Base-by-base conservation (phyloP, 2,888 invertebrate species). In the Cheilosia impressa region DNA sequence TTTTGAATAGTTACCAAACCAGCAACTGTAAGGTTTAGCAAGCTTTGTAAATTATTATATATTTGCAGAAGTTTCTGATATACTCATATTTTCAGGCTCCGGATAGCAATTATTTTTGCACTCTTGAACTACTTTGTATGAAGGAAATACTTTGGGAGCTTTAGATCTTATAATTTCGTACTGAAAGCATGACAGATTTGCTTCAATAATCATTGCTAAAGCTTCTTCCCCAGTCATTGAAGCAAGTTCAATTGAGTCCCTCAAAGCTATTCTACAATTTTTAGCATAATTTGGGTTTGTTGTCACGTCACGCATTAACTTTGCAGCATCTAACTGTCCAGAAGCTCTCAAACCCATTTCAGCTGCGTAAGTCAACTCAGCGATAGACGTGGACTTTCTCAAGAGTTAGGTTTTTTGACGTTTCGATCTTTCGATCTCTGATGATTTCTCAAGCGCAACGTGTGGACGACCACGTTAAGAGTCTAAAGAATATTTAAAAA, bases 301-400 rank as follows among this genome's bases (percentile, higher is more conserved):
- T 10, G 41, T 41, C 15, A 41, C 15, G 13, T 41, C 13, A 13
- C 1, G 41, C 41, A 41, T 41, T 41, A 2, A 13, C 41, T 41
- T 41, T 41, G 41, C 41, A 41, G 41, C 43, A n/a, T 43, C 43
- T 43, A n/a, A 43, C n/a, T 43, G 43, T 6, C 43, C 43, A 43
- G n/a, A 43, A n/a, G n/a, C 43, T 43, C 43, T n/a, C 43, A 43
- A 43, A 43, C 43, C n/a, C 43, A 43, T 43, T 43, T 43, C 43
- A 43, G 7, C 43, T 7, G 43, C n/a, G 6, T 43, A 43, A 2
- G n/a, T 43, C 6, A 43, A 43, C 43, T 43, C 2, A 7, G 7
- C n/a, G 7, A n/a, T 43, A 43, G 43, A 43, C 43, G 43, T 43
- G 43, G 43, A 43, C n/a, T 43, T 43, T 7, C n/a, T n/a, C n/a